Conservation (phyloP, 2,113 vertebrate genomes). For the Vidua chalybeata region DNA sequence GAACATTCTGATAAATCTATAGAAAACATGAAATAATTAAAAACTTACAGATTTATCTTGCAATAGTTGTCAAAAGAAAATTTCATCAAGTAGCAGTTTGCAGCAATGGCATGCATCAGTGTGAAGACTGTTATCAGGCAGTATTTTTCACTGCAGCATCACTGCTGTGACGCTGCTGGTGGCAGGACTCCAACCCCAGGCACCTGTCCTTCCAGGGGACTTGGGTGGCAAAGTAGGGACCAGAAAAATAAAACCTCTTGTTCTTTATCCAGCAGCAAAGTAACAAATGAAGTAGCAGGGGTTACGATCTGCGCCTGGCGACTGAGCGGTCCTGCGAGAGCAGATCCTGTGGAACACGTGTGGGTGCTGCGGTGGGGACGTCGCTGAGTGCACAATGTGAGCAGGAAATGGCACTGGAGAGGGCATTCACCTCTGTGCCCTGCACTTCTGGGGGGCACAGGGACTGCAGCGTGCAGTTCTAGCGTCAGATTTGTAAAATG, state of each 20-base stretch:
- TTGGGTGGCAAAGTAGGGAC: background rate
- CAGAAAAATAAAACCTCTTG: background rate
- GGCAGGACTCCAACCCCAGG: background rate
- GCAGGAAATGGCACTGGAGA: background rate
- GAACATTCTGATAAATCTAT: background rate
- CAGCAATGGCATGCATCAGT: background rate
- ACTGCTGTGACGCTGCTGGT: background rate
- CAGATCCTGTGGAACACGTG: background rate
- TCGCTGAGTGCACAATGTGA: accelerated
- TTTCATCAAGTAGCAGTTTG: background rate
- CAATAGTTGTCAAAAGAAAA: background rate
- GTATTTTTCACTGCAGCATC: background rate
- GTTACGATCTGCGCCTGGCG: background rate
- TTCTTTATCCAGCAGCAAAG: background rate
- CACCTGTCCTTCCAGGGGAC: background rate
- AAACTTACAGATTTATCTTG: background rate
- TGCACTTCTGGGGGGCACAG: background rate
- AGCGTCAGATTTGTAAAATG: background rate
- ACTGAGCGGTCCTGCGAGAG: background rate
- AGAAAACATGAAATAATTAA: background rate
- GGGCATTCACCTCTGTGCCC: background rate
- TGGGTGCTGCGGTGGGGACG: background rate
- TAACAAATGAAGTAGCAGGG: background rate
- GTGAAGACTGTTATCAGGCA: background rate
- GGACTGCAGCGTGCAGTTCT: background rate